Base-by-base conservation (phyloP, 1,140 invertebrate species). In the Teleogryllus occipitalis region DNA sequence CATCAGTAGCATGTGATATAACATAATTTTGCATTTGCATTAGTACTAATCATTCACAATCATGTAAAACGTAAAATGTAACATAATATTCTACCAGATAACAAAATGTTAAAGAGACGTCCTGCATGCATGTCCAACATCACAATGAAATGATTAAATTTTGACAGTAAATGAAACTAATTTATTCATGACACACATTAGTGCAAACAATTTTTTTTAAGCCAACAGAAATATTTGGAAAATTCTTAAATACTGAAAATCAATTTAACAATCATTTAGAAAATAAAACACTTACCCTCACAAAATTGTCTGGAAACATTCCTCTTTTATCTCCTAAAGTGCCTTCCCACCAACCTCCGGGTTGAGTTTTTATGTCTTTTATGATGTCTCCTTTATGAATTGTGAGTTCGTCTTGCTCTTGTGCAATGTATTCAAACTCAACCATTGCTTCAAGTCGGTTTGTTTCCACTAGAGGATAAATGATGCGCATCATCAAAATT, bases 231-330 rank as follows among this genome's bases (percentile, higher is more conserved):
- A 76, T 14, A 15, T 76, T 15, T 76, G 3, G 7, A 3, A 76
- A 3, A 76, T 76, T 15, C 27, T 39, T 39, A 39, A 39, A 1
- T 5, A 1, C 27, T 39, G 27, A 39, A 39, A 39, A 39, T 39
- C 27, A 39, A 39, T 39, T 39, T 39, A 39, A 39, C 27, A 39
- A 39, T 39, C 5, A 39, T 39, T 39, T 39, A 39, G 5, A 18
- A 47, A 10, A 22, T 79, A 12, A 75, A 73, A 21, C 77, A 54
- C 82, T 83, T 81, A 95, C 88, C 85, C 93, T 94, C 8, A 98
- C 97, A 89, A 97, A 99, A 87, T 98, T 98, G 86, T 97, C 96
- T 14, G 98, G 98, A 88, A 99, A 99, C 93, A 98, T 95, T 83
- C 98, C 98, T 79, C 93, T 92, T 83, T 93, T 91, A 75, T 95